Base-by-base conservation (phyloP, 2,797 vertebrate genomes). In the Meda fulgida region DNA sequence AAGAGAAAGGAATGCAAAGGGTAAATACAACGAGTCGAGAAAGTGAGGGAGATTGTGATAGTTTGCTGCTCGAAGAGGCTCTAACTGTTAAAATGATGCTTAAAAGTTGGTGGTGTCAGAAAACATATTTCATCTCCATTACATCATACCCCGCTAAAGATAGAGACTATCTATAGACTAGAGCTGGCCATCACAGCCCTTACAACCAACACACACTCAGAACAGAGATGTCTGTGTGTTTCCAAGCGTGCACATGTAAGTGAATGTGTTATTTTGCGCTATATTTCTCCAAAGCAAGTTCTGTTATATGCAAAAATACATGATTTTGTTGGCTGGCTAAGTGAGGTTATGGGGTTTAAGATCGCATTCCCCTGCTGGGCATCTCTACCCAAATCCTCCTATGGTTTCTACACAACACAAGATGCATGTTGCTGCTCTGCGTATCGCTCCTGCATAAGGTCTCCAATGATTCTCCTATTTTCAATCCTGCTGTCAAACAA, bases 111-210 rank as follows among this genome's bases (percentile, higher is more conserved):
- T 43, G 43, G 63, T 29, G 70, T 84, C 67, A 55, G 53, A 87
- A 80, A 84, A 83, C 73, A 84, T 81, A 89, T 88, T 89, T 89
- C 86, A 89, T 78, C 84, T 80, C 29, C 60, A 78, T 89, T 89
- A 88, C 88, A 89, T 89, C 88, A 89, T 86, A 43, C 82, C 75
- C 34, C 8, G 2, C 38, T 55, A 48, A 63, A 73, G 80, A 81
- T 23, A 81, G 53, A 29, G 19, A 48, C 38, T 63, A 60, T 73
- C 67, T 81, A 75, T 84, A 78, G 29, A 58, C n/a, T 40, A 76
- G 31, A 63, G 60, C 70, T 40, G 79, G 65, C 65, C 83, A 83
- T 83, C 71, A 58, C n/a, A 65, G 18, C 36, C 34, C 36, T 73
- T 60, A 51, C 84, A 81, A 38, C 48, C 66, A 73, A 48, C 36